Base-by-base conservation (phyloP, 92 coral and sea anemone species). In the Paragorgia papillata region DNA sequence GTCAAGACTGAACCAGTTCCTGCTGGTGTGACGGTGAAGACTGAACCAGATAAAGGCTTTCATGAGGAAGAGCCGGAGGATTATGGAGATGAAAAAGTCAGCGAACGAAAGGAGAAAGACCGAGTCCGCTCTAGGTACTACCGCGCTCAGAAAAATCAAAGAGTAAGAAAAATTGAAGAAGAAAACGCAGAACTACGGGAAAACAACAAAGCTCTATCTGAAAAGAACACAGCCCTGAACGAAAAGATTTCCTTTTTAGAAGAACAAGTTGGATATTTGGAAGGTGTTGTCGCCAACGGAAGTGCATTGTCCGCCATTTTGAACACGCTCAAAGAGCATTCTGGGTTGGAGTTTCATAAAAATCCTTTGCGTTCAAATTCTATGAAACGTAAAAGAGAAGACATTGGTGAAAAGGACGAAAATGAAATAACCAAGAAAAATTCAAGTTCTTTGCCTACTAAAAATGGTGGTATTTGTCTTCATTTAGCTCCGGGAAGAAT, bases 391-490 rank as follows among this genome's bases (percentile, higher is more conserved):
- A 85, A 74, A 33, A 53, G 70, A 66, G 86, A 51, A 65, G 78
- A 62, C 35, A 41, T n/a, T 7, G 74, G 28, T 43, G 13, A 2
- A 22, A 75, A 25, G 1, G 82, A 77, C 54, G 85, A 53, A 48
- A 62, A 19, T 35, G 68, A 57, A 4, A 55, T 44, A 26, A 62
- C 62, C 44, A 66, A 19, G 39, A 39, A 76, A 51, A 69, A 40
- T 15, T 3, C 3, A 6, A 2, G 62, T 0, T 15, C 73, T 49
- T 26, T 25, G 50, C 44, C 44, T 29, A 59, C 69, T 31, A 10
- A 37, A n/a, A 65, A 80, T 24, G 96, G 89, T 13, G 97, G 97
- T 33, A 89, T 92, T n/a, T 92, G 97, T 57, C 81, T 92, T 0
- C 97, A 92, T 80, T 87, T 92, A 61, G 84, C 83, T 22, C 85